Conservation (phyloP, 1,140 invertebrate species). For the Tigriopus japonicus region DNA sequence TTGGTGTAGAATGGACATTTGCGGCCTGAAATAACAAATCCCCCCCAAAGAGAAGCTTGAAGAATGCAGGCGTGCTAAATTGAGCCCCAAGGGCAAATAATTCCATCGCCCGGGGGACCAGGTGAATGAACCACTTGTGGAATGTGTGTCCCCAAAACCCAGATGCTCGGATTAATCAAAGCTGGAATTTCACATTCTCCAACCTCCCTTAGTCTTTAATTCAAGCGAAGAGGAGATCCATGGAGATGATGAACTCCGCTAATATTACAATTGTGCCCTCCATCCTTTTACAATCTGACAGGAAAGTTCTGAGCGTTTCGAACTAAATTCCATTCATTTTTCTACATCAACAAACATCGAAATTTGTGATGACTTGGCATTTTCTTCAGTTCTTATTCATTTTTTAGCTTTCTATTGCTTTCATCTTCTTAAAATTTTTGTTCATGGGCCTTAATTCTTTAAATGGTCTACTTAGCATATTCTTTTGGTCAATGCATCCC, state of each 20-base stretch:
- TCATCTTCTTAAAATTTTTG: too few relatives aligned
- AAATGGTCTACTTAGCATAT: too few relatives aligned
- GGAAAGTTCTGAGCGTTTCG: too few relatives aligned
- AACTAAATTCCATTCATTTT: too few relatives aligned
- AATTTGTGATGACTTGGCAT: too few relatives aligned
- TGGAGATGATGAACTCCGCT: background rate
- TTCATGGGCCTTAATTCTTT: too few relatives aligned
- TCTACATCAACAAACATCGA: too few relatives aligned
- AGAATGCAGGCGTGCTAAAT: background rate
- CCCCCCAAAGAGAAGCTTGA: background rate
- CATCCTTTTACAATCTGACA: too few relatives aligned
- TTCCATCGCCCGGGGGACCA: background rate
- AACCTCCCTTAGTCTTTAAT: background rate
- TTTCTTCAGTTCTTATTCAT: too few relatives aligned
- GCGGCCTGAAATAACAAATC: background rate
- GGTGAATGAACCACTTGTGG: background rate
- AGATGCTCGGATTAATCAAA: background rate
- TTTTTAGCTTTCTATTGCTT: too few relatives aligned
- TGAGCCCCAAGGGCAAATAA: background rate
- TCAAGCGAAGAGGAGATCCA: background rate
- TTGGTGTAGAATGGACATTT: constrained; percentile 12
- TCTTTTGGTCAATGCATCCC: too few relatives aligned
- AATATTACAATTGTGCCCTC: background rate
- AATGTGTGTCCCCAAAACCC: background rate
- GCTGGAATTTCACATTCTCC: background rate